These are phyloP conservation scores for Hozukius guyotensis DNA, from an alignment of 2,797 vertebrate genomes.

Conservation along the genomic window DNA sequence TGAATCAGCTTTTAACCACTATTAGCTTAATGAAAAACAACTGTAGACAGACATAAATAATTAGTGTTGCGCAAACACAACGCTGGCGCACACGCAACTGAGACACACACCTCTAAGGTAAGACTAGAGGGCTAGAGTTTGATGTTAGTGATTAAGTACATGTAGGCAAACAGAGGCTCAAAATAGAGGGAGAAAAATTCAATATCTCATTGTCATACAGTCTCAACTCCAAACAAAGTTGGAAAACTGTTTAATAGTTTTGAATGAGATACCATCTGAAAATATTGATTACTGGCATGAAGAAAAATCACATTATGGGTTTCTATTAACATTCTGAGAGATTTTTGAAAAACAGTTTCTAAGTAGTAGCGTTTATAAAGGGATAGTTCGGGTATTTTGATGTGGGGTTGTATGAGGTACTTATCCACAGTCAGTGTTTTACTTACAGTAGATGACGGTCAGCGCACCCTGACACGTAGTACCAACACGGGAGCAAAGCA, in stretches of 20 bases:
- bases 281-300: slow-evolving; percentile 17
- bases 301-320: slow-evolving; percentile 12
- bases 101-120: slow-evolving; percentile 23
- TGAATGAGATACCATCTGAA: slow-evolving; percentile 16
- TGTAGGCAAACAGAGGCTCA: not conserved
- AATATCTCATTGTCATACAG: not conserved
- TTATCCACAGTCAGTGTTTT: too few species aligned
- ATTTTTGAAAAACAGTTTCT: not conserved
- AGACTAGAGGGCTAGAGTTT: not conserved
- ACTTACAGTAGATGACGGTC: too few species aligned
- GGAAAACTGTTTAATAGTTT: not conserved
- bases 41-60: slow-evolving; percentile 66
- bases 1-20: slow-evolving; percentile 75
- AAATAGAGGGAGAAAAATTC: not conserved
- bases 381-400: too few species aligned
- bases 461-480: too few species aligned
- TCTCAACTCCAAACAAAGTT: not conserved
- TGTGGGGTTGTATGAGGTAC: too few species aligned
- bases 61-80: slow-evolving; percentile 45
- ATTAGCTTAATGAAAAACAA: slow-evolving; percentile 79
- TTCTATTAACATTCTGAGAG: slow-evolving; percentile 10
- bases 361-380: not conserved
- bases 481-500: too few species aligned
- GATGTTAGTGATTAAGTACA: not conserved
- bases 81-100: slow-evolving; percentile 1